Conservation (phyloP, 2,888 invertebrate species). For the Cephonodes hylas region DNA sequence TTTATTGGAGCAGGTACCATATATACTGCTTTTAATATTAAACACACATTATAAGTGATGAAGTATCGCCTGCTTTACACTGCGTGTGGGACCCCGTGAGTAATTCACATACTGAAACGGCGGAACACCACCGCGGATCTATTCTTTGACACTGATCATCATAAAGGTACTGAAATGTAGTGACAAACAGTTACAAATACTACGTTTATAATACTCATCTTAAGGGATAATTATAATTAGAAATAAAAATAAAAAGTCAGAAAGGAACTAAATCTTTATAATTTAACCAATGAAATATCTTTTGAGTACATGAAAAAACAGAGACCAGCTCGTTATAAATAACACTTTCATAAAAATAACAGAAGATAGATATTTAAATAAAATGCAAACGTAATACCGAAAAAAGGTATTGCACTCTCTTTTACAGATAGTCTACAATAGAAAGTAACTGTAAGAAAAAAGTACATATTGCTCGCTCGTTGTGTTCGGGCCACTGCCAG, state of each 20-base stretch:
- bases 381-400: constrained; percentile 63
- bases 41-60: constrained; percentile 5
- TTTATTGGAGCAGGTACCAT: constrained; percentile 7
- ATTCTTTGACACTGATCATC: constrained; percentile 43
- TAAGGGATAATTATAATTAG: constrained; percentile 37
- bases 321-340: constrained; percentile 75
- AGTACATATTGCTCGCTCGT: neutral
- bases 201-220: constrained; percentile 46
- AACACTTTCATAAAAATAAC: constrained; percentile 46
- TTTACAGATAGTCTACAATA: constrained; percentile 12
- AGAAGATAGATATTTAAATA: constrained; percentile 48
- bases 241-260: constrained; percentile 47
- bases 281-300: constrained; percentile 54
- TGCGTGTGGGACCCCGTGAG: neutral
- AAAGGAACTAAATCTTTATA: constrained; percentile 54
- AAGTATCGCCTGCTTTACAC: neutral
- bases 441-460: neutral
- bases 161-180: constrained; percentile 24
- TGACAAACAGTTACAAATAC: constrained; percentile 36
- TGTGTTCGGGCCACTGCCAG: neutral
- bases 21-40: constrained; percentile 6
- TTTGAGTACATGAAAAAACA: constrained; percentile 73
- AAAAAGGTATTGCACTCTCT: constrained; percentile 19
- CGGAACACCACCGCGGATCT: constrained; percentile 37
- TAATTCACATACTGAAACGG: neutral